These are phyloP conservation scores for Stegostoma tigrinum DNA, from an alignment of 2,113 vertebrate genomes.

Conservation along the genomic window DNA sequence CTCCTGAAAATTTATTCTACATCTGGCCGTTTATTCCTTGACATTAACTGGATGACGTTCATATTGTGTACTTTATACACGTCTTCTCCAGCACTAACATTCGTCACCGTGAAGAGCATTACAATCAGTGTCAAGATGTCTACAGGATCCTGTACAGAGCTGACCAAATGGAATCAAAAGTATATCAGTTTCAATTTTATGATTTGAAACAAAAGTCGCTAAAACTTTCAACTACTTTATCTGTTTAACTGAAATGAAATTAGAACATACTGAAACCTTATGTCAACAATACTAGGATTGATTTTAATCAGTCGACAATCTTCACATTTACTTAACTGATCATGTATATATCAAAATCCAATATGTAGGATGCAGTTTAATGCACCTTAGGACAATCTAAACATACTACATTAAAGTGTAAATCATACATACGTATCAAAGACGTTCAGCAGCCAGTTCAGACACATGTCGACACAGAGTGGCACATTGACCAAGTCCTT, in stretches of 20 bases:
- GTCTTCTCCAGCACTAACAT: background rate
- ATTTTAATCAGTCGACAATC: background rate
- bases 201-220: background rate
- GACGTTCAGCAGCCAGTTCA: slow-evolving; percentile 97
- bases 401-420: background rate
- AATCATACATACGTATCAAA: slow-evolving; percentile 81
- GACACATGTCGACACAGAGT: slow-evolving; percentile 92
- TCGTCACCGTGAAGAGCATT: background rate
- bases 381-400: background rate
- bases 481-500: slow-evolving; percentile 91
- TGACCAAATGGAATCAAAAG: background rate
- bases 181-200: background rate
- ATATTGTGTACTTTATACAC: background rate
- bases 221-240: background rate
- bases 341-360: slow-evolving; percentile 1
- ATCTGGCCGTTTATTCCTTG: background rate
- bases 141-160: background rate
- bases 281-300: background rate
- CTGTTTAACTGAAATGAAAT: background rate
- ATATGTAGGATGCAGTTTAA: background rate
- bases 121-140: background rate
- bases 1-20: background rate
- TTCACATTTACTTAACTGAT: background rate
- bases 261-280: background rate
- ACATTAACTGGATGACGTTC: background rate